A percentile compares a stretch with the other conserved stretches of the same genome.
Conservation (phyloP, 2,797 vertebrate species). For the Pseudomugil tenellus region DNA sequence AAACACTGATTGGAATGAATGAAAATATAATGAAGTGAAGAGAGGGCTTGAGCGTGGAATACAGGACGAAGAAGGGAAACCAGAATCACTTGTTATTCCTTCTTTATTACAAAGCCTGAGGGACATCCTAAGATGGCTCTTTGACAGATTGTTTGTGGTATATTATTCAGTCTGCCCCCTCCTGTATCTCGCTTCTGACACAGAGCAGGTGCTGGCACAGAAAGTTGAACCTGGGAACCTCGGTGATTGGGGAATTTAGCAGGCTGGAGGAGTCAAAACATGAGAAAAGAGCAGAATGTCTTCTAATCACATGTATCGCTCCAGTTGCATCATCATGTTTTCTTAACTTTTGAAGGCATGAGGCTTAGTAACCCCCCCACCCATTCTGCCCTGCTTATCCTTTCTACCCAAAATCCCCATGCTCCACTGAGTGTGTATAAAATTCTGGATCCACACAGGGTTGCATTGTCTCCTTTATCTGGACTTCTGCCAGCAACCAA, state of each 20-base stretch:
- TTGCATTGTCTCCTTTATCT: constrained; percentile 74
- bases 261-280: constrained; percentile 1
- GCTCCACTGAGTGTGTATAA: constrained; percentile 81
- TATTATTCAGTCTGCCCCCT: constrained; percentile 2
- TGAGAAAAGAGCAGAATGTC: constrained; percentile 14
- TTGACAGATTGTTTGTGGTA: constrained; percentile 57
- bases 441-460: constrained; percentile 67
- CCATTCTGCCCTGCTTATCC: constrained; percentile 15
- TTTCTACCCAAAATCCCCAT: constrained; percentile 69
- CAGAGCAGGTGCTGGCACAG: constrained; percentile 61
- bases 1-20: constrained; percentile 71
- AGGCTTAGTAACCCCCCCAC: not conserved
- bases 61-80: constrained; percentile 25
- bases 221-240: constrained; percentile 32
- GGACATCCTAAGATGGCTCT: constrained; percentile 37
- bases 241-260: constrained; percentile 20
- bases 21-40: constrained; percentile 66
- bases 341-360: constrained; percentile 53
- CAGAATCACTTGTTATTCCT: constrained; percentile 51
- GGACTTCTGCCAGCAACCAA: constrained; percentile 74
- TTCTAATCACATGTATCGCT: no score
- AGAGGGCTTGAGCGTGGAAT: constrained; percentile 16
- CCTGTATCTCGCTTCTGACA: constrained; percentile 51
- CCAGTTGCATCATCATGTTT: constrained; percentile 34
- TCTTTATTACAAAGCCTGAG: constrained; percentile 66